These are phyloP conservation scores for Lymantria monacha DNA, from an alignment of 2,888 invertebrate species.

Conservation along the genomic window DNA sequence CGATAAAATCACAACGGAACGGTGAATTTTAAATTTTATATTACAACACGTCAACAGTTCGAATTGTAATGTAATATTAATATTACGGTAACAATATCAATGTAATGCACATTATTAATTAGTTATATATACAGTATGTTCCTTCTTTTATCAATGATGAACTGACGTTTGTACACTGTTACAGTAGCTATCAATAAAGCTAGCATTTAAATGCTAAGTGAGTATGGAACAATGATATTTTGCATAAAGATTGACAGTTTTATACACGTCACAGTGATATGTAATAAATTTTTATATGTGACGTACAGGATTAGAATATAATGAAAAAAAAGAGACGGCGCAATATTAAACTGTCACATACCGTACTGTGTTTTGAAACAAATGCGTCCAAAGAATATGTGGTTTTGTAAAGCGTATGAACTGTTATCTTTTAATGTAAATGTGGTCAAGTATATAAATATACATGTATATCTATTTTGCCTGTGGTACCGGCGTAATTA, in stretches of 20 bases:
- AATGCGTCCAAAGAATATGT: slow-evolving; percentile 16
- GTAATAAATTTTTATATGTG: slow-evolving; percentile 41
- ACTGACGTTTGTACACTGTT: not conserved
- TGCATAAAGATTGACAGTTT: slow-evolving; percentile 46
- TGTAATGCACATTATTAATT: slow-evolving; percentile 1
- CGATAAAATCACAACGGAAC: slow-evolving; percentile 7
- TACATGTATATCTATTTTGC: too few species aligned
- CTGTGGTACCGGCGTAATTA: too few species aligned
- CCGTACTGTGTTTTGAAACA: slow-evolving; percentile 26
- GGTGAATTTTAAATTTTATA: not conserved
- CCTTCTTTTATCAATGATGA: not conserved
- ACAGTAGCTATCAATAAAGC: slow-evolving; percentile 10
- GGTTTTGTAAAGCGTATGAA: slow-evolving; percentile 13
- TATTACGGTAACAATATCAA: slow-evolving; percentile 10
- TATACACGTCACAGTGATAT: slow-evolving; percentile 50
- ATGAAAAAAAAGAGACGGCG: not conserved
- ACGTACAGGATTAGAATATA: slow-evolving; percentile 32
- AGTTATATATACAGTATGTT: slow-evolving; percentile 20
- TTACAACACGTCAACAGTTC: not conserved
- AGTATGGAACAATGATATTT: slow-evolving; percentile 49
- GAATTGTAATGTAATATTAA: slow-evolving; percentile 4
- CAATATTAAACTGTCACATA: not conserved
- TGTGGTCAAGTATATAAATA: not conserved
- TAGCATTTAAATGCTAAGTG: slow-evolving; percentile 28
- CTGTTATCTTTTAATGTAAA: not conserved